Percentiles rank a stretch among this genome's conserved stretches.
phyloP scores from a whole-genome alignment of 1,140 invertebrate species.

The Euborellia annulipes region DNA sequence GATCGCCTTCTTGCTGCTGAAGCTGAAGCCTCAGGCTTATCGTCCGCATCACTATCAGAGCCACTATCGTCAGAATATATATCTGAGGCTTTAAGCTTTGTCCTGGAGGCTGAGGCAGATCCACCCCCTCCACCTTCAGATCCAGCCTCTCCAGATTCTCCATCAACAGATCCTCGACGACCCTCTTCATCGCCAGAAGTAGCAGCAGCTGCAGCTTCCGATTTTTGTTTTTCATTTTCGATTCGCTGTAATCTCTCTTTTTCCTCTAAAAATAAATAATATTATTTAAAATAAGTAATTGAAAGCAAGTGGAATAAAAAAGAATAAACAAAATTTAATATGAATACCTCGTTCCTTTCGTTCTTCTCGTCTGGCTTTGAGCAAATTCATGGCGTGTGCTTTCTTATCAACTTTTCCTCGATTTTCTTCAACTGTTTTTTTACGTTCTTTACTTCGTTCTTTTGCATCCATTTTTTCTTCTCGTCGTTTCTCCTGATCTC shows the following conservation, averaged over 20 bases:
- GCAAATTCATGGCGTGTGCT: conserved; percentile 75
- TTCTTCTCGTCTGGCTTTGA: conserved; percentile 80
- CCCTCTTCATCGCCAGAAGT: conserved; percentile 12
- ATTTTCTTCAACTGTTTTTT: conserved; percentile 79
- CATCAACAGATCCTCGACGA: conserved; percentile 28
- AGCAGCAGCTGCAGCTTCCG: too few species aligned
- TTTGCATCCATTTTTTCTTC: conserved; percentile 53
- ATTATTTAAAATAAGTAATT: conserved; percentile 2
- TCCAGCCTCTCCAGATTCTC: conserved; percentile 35
- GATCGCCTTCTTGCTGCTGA: conserved; percentile 10
- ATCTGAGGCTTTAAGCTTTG: conserved; percentile 78
- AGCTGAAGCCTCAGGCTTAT: conserved; percentile 3
- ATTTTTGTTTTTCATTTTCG: conserved; percentile 31
- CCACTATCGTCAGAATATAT: conserved; percentile 92
- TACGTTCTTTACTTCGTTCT: conserved; percentile 71
- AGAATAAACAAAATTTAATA: neutral
- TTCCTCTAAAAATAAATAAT: conserved; percentile 28
- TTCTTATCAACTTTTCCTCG: conserved; percentile 70
- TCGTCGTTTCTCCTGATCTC: conserved; percentile 34
- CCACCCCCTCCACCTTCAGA: conserved; percentile 28
- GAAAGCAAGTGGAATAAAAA: conserved; percentile 1
- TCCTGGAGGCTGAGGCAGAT: conserved; percentile 32
- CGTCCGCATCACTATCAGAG: conserved; percentile 41
- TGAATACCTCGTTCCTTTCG: conserved; percentile 44
- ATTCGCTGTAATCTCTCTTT: conserved; percentile 38